A percentile compares a stretch with the other conserved stretches of the same genome.
These are phyloP conservation scores for Odocoileus virginianus DNA, from an alignment of 2,113 vertebrate species.

Conservation along the genomic window DNA sequence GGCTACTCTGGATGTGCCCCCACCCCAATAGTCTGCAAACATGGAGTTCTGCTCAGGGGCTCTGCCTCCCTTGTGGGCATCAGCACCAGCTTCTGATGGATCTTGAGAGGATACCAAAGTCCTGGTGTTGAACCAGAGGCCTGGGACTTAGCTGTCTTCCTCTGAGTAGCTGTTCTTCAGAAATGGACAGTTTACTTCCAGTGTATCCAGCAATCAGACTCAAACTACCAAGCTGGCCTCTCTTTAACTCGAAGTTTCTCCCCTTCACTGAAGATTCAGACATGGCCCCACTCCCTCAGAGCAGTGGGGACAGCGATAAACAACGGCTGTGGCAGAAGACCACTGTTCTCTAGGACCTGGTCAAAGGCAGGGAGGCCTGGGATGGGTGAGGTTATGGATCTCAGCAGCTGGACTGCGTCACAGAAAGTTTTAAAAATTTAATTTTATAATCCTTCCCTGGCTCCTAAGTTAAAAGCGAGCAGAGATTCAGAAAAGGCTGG, in stretches of 20 bases:
- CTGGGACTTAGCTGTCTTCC: not conserved
- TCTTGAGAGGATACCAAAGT: not conserved
- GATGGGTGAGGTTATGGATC: not conserved
- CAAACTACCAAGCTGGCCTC: not conserved
- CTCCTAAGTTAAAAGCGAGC: slow-evolving; percentile 10
- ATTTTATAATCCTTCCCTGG: not conserved
- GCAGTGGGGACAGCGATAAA: not conserved
- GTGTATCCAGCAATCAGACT: not conserved
- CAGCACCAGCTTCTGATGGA: not conserved
- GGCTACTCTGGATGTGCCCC: not conserved
- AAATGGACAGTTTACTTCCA: not conserved
- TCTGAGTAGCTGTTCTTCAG: not conserved
- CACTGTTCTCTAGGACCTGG: not conserved
- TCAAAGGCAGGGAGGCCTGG: not conserved
- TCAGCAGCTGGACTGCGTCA: not conserved
- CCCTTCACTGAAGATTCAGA: not conserved
- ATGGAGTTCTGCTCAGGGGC: not conserved
- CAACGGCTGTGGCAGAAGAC: not conserved
- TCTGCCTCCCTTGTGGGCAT: not conserved
- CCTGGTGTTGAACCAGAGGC: not conserved
- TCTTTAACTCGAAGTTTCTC: not conserved
- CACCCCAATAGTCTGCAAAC: not conserved
- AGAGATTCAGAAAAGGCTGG: slow-evolving; percentile 7
- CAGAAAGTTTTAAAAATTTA: not conserved
- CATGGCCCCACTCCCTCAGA: accelerated